Conservation (phyloP, 2,888 invertebrate genomes). For the Polymixis flavicincta region DNA sequence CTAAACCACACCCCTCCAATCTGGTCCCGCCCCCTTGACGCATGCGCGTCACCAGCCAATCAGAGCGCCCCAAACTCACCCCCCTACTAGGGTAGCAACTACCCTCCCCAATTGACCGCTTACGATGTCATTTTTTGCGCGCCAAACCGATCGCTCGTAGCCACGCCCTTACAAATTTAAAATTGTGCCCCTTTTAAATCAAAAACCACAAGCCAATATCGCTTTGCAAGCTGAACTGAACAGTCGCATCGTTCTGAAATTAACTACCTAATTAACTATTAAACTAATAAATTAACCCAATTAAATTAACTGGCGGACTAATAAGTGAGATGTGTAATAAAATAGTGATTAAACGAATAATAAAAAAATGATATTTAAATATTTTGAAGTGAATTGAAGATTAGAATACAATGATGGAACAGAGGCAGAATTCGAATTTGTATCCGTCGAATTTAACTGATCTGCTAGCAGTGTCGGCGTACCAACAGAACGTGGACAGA, state of each 20-base stretch:
- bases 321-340: conserved; percentile 57
- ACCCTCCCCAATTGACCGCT: conserved; percentile 85
- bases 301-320: conserved; percentile 67
- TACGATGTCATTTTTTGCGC: conserved; percentile 88
- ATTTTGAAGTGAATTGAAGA: conserved; percentile 61
- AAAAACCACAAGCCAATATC: conserved; percentile 81
- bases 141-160: conserved; percentile 84
- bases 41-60: conserved; percentile 85
- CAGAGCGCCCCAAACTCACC: conserved; percentile 68
- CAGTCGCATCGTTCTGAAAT: conserved; percentile 70
- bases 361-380: conserved; percentile 56
- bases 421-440: conserved; percentile 75
- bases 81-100: conserved; percentile 76
- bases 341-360: conserved; percentile 45
- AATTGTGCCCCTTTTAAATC: conserved; percentile 80
- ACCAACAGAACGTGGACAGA: conserved; percentile 82
- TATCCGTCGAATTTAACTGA: conserved; percentile 84
- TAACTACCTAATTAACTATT: conserved; percentile 63
- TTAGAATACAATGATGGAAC: conserved; percentile 84
- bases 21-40: conserved; percentile 82
- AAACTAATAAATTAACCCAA: conserved; percentile 64
- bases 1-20: conserved; percentile 86
- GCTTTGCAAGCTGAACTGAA: conserved; percentile 72
- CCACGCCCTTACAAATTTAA: conserved; percentile 86
- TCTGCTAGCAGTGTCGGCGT: conserved; percentile 79